Base-by-base conservation (phyloP, 2,113 vertebrate species). In the Merops nubicus region DNA sequence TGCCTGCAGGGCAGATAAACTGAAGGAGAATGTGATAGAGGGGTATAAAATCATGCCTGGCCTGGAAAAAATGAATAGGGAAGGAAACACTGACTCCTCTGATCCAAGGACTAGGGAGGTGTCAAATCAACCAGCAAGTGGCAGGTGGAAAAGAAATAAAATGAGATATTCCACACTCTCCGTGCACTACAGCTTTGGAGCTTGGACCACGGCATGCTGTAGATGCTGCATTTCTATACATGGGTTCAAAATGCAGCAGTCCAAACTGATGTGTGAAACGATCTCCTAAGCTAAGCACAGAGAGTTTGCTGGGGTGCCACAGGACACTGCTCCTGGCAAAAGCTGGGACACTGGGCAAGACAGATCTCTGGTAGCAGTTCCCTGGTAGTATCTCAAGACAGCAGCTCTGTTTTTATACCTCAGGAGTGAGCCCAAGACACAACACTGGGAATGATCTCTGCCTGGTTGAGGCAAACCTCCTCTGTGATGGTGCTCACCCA, bases 21-120 rank as follows among this genome's bases (percentile, higher is more conserved):
- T 86, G 68, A 92, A 97, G 76, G 68, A 97, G 79, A 20, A 59
- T 77, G 42, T 88, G 92, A 93, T 70, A 96, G 57, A 84, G 8
- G 13, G 11, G 4, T 59, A 74, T 50, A 92, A 97, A 95, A 86
- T 94, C 76, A 69, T 70, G 59, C 91, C 75, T 86, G 20, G 33
- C 8, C 50, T 64, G 86, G 83, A 93, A 96, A 97, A 86, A 74
- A 63, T 80, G 15, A 63, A 29, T 25, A 67, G 22, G 16, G 65
- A 76, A 76, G 50, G 63, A 70, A 9, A 29, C 11, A 40, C 40
- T 54, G 59, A 18, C 68, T 95, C 43, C 34, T 83, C 56, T 89
- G 54, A 67, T 70, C 60, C 56, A 78, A 95, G 59, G 20, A 59
- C 51, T 38, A 43, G 11, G 10, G 34, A 93, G 19, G 73, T 81